Conservation (phyloP, 2,797 vertebrate species). For the Myripristis murdjan region DNA sequence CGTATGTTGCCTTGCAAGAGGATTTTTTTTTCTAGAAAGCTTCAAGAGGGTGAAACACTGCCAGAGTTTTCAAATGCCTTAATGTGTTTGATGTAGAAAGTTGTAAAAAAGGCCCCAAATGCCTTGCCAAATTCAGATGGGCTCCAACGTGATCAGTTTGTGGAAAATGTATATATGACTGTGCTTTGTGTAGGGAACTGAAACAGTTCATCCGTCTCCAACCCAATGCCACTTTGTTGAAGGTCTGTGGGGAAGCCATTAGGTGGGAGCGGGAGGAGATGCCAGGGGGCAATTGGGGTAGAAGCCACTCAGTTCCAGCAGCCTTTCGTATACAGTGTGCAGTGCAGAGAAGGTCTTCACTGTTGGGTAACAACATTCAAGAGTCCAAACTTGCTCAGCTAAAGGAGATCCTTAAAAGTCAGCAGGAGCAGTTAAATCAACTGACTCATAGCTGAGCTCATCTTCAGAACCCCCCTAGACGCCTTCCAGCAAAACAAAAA, state of each 20-base stretch:
- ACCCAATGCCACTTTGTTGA: conserved; percentile 7
- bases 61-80: conserved; percentile 12
- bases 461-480: not conserved
- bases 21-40: conserved; percentile 10
- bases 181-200: not conserved
- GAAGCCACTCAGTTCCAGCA: not conserved
- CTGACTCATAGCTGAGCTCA: not conserved
- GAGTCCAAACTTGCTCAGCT: not conserved
- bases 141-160: conserved; percentile 30
- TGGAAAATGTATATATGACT: conserved; percentile 34
- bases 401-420: not conserved
- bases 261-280: conserved; percentile 18
- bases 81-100: conserved; percentile 7
- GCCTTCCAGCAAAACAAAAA: not conserved
- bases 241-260: conserved; percentile 4
- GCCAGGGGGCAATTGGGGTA: not conserved
- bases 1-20: not conserved
- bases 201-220: conserved; percentile 16
- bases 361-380: not conserved
- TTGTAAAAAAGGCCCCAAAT: not conserved
- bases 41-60: conserved; percentile 20
- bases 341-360: not conserved
- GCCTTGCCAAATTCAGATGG: conserved; percentile 6
- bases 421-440: conserved; percentile 24
- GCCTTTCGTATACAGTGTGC: conserved; percentile 4